A percentile compares a stretch with the other conserved stretches of the same genome.
phyloP scores from a whole-genome alignment of 2,888 invertebrate species.

The Eupithecia insigniata region DNA sequence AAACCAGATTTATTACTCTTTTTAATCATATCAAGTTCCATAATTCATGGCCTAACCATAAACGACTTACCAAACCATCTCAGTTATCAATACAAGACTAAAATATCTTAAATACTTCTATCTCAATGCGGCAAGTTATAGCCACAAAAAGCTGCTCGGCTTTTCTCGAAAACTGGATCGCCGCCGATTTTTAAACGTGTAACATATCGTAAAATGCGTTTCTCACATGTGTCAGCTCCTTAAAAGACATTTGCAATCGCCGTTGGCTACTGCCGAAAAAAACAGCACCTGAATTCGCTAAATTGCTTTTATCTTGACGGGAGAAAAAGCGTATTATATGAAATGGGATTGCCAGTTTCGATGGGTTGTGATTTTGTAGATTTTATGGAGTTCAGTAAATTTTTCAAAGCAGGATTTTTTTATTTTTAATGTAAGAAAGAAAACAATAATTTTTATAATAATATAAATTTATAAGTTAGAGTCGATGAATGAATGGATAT shows the following conservation, averaged over 20 bases:
- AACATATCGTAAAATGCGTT: conserved; percentile 58
- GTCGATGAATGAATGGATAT: neutral
- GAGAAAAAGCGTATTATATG: conserved; percentile 33
- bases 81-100: conserved; percentile 15
- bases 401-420: neutral
- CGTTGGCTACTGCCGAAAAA: conserved; percentile 54
- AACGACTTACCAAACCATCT: conserved; percentile 4
- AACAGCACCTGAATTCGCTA: conserved; percentile 56
- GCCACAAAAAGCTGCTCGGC: conserved; percentile 29
- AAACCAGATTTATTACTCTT: neutral
- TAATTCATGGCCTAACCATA: conserved; percentile 11
- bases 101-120: conserved; percentile 15
- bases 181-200: conserved; percentile 59
- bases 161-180: conserved; percentile 54
- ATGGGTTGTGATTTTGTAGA: neutral
- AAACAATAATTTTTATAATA: too few species aligned
- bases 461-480: too few species aligned
- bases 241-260: conserved; percentile 40
- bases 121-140: conserved; percentile 21
- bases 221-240: conserved; percentile 57
- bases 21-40: conserved; percentile 2
- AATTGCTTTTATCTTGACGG: conserved; percentile 60
- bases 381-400: neutral
- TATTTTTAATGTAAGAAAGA: too few species aligned
- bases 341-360: neutral